Evolutionary conservation across 2,888 invertebrate species (phyloP), one percentile per base, ranked within the genome.

Genomic region (Drosophila austrosaltans): DNA sequence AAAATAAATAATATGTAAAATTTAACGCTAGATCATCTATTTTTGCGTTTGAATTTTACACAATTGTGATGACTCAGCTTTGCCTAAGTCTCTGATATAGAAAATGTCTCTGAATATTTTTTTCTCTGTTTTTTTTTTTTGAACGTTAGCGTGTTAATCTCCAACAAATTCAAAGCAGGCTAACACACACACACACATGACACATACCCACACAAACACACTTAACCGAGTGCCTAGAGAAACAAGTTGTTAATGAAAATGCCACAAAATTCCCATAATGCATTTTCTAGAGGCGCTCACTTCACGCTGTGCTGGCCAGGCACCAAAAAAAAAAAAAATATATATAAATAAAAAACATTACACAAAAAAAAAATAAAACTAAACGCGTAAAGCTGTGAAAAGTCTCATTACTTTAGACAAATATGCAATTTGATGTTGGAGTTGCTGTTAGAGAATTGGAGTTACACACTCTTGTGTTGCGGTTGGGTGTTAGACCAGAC

Each of bases 211-310:
- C 25, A 59, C 44, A 67, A 28, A 62, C 30, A 65, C 32, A 32
- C 32, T 22, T 39, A 40, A 28, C 20, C 28, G 40, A 7, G 28
- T 6, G 42, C 56, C 48, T 20, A 74, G 42, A 59, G 40, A 57
- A 30, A 48, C 56, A 73, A 77, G 72, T 81, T 89, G 85, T 90
- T 87, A 82, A 89, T 90, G 89, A 90, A 90, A 88, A 90, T 88
- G 90, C 87, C 87, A 90, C 87, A 89, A 82, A 90, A 81, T 88
- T 88, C 87, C 87, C 87, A 88, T 88, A 88, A 82, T 90, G 87
- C 77, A 90, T 81, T 87, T 80, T 72, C 75, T 16, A 69, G 61
- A 56, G 61, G 20, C 36, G 25, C 63, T 70, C 65, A 85, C 89
- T 76, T 79, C 88, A 86, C 72, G 87, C 83, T 80, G 86, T 22